phyloP scores from a whole-genome alignment of 2,113 vertebrate species.

The Muntiacus reevesi region DNA sequence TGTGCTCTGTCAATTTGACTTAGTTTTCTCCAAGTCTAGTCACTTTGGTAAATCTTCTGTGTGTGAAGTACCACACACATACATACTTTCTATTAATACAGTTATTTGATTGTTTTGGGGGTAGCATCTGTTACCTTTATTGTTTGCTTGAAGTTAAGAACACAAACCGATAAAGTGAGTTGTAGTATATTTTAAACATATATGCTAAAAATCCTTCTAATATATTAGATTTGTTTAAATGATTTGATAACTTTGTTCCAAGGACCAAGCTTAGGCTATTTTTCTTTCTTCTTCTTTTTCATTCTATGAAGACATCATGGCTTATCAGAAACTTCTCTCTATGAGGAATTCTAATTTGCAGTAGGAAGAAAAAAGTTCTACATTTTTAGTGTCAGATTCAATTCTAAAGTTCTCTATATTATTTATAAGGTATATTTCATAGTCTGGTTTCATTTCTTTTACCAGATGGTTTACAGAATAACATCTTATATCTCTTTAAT shows the following conservation, averaged over 20 bases:
- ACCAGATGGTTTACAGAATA: conserved; percentile 13
- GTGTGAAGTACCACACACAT: not conserved
- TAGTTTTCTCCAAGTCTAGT: not conserved
- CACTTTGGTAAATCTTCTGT: conserved; percentile 5
- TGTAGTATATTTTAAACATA: not conserved
- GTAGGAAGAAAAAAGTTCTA: not conserved
- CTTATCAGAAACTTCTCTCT: not conserved
- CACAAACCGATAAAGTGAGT: not conserved
- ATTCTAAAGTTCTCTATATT: not conserved
- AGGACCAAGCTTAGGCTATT: not conserved
- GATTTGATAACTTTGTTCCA: conserved; percentile 21
- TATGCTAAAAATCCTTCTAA: not conserved
- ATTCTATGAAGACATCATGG: conserved; percentile 11
- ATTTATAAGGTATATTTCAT: conserved; percentile 3
- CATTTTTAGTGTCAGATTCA: not conserved
- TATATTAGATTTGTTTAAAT: conserved; percentile 29
- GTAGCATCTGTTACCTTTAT: not conserved
- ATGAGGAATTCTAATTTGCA: not conserved
- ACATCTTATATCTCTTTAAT: conserved; percentile 13
- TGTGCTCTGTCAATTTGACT: not conserved
- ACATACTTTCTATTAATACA: not conserved
- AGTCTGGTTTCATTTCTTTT: not conserved
- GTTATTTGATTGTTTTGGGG: not conserved
- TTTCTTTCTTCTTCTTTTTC: conserved; percentile 21
- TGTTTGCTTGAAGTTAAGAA: not conserved